Base-by-base conservation (phyloP, 1,140 invertebrate genomes). In the Eupristina koningsbergeri region DNA sequence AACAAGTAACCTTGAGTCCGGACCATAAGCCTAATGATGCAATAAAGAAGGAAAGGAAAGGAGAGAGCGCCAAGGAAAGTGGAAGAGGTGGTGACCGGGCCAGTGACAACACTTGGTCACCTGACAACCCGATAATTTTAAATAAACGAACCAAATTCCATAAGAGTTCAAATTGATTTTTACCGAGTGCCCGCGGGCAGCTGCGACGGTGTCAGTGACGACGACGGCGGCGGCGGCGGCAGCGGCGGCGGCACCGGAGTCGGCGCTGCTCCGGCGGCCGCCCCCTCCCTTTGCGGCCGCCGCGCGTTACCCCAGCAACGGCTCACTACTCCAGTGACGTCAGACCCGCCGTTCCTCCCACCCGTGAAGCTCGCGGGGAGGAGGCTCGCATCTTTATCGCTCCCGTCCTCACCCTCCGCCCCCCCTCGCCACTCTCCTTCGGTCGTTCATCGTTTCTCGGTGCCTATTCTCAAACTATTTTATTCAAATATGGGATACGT, bases 81-180 rank as follows among this genome's bases (percentile, higher is more conserved):
- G n/a, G n/a, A n/a, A n/a, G n/a, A n/a, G n/a, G n/a, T n/a, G n/a
- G n/a, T n/a, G n/a, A n/a, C n/a, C n/a, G n/a, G n/a, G n/a, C n/a
- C n/a, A n/a, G n/a, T n/a, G n/a, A n/a, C n/a, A n/a, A n/a, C 53
- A 58, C 26, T 3, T 58, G 53, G 5, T 26, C 26, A 58, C 53
- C 53, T 26, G 53, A 58, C 63, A 7, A 64, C 63, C 31, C 17
- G 29, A 5, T 50, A 5, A 45, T 39, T 47, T 22, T 3, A 76
- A 34, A 53, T n/a, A 15, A 58, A 31, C 17, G 9, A 41, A 31
- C 7, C 50, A 26, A 74, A 39, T 74, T 36, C 69, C 67, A n/a
- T 71, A 71, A 36, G 36, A n/a, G 88, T 89, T 89, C 89, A 92
- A 92, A 92, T 92, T 92, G 91, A 92, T 92, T 77, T 83, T 83